Percentiles rank a stretch among this genome's conserved stretches.
phyloP scores from a whole-genome alignment of 2,888 invertebrate genomes.

The Drosophila meridiana region DNA sequence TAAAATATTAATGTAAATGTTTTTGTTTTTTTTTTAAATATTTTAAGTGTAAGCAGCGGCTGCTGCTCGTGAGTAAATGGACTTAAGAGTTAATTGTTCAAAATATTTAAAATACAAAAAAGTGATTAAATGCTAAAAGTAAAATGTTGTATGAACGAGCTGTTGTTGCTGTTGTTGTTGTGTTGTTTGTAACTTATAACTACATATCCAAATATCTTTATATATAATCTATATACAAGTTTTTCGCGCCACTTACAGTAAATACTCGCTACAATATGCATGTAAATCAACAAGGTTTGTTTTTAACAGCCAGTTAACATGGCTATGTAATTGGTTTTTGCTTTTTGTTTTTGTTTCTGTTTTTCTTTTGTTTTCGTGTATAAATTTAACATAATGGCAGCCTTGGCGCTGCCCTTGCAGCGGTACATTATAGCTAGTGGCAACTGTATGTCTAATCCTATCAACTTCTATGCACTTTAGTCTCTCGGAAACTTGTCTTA shows the following conservation, averaged over 20 bases:
- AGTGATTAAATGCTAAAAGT: slow-evolving; percentile 8
- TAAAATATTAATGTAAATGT: slow-evolving; percentile 17
- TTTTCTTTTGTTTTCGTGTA: background rate
- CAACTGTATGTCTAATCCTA: slow-evolving; percentile 4
- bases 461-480: slow-evolving; percentile 2
- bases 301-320: slow-evolving; percentile 57
- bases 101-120: slow-evolving; percentile 23
- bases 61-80: slow-evolving; percentile 55
- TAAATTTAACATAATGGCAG: slow-evolving; percentile 34
- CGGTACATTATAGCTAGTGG: slow-evolving; percentile 5
- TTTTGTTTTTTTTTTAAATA: slow-evolving; percentile 25
- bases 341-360: background rate
- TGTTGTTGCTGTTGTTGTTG: background rate
- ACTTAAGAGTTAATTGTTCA: slow-evolving; percentile 39
- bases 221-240: slow-evolving; percentile 27
- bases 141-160: slow-evolving; percentile 19
- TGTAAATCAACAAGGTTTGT: slow-evolving; percentile 48
- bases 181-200: slow-evolving; percentile 1
- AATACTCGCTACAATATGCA: slow-evolving; percentile 52
- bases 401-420: slow-evolving; percentile 17
- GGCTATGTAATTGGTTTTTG: slow-evolving; percentile 41
- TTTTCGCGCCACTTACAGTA: slow-evolving; percentile 34
- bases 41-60: slow-evolving; percentile 25
- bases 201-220: slow-evolving; percentile 4
- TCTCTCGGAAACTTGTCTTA: slow-evolving; percentile 4